Evolutionary conservation across 2,113 vertebrate species (phyloP).

Genomic region (Sinocyclocheilus anophthalmus): DNA sequence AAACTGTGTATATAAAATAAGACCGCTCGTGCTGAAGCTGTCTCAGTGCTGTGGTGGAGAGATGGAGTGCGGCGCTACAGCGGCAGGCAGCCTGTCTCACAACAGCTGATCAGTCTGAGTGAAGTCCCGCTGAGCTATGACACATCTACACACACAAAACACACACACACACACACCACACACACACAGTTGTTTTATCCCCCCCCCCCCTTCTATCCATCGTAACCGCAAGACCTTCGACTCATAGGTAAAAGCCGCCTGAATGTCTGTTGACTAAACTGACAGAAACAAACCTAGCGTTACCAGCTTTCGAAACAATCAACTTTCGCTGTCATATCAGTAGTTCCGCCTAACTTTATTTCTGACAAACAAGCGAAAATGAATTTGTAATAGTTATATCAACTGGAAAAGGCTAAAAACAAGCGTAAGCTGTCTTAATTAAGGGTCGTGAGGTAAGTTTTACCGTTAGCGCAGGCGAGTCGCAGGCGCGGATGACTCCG

Average conservation of each 20-base stretch:
- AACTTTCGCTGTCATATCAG: neutral
- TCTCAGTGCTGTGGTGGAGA: neutral
- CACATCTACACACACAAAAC: no score
- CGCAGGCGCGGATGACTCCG: conserved; percentile 88
- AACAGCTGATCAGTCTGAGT: conserved; percentile 49
- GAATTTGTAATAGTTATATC: neutral
- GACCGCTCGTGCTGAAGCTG: neutral
- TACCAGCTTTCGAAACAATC: neutral
- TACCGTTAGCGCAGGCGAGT: conserved; percentile 84
- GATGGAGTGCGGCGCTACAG: conserved; percentile 38
- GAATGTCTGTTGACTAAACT: conserved; percentile 43
- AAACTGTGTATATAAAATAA: neutral
- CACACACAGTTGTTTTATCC: neutral
- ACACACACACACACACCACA: conserved; percentile 30
- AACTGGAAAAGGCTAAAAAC: neutral
- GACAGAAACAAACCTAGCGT: neutral
- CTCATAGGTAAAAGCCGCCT: conserved; percentile 3
- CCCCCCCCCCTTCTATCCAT: conserved; percentile 5
- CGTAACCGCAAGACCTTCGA: conserved; percentile 41
- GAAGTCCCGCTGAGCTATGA: conserved; percentile 51
- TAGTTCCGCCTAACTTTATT: neutral
- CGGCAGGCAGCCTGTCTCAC: conserved; percentile 44
- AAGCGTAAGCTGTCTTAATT: neutral
- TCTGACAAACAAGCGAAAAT: neutral
- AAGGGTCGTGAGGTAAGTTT: conserved; percentile 58